These are phyloP conservation scores for Gyrodactylus bullatarudis DNA, from an alignment of 1,140 invertebrate genomes.

Conservation along the genomic window DNA sequence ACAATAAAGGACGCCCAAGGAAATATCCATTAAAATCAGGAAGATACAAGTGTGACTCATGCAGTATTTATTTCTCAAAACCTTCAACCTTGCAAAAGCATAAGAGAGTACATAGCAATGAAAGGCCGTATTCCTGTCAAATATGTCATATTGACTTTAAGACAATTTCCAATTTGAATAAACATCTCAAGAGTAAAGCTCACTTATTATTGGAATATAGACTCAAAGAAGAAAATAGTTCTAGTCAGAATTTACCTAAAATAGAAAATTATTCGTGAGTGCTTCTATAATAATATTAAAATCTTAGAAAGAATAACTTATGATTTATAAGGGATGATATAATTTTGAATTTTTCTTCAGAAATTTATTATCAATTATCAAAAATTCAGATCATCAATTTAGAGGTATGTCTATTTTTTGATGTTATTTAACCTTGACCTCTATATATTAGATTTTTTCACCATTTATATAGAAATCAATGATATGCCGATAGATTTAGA, in stretches of 20 bases:
- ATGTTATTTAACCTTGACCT: too few relatives aligned
- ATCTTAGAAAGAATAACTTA: too few relatives aligned
- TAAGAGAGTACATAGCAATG: slow-evolving; percentile 41
- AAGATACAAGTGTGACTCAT: slow-evolving; percentile 43
- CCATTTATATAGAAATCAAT: too few relatives aligned
- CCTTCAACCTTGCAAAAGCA: slow-evolving; percentile 66
- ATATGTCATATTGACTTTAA: slow-evolving; percentile 65
- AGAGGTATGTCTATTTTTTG: too few relatives aligned
- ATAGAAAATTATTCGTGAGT: neutral
- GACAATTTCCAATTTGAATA: slow-evolving; percentile 64
- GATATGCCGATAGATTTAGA: too few relatives aligned
- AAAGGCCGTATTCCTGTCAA: slow-evolving; percentile 51
- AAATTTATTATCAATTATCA: too few relatives aligned
- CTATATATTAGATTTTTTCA: too few relatives aligned
- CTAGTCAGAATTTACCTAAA: neutral
- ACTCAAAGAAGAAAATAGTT: neutral
- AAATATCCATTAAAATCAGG: slow-evolving; percentile 18
- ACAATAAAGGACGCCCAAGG: slow-evolving; percentile 8
- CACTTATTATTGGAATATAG: slow-evolving; percentile 27
- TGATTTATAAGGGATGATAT: too few relatives aligned
- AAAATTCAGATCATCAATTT: too few relatives aligned
- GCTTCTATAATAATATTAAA: too few relatives aligned
- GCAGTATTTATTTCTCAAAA: slow-evolving; percentile 50
- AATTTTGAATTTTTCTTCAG: too few relatives aligned
- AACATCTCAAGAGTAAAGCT: slow-evolving; percentile 45